These are phyloP conservation scores for Pachypanchax playfairii DNA, from an alignment of 2,113 vertebrate genomes.

Conservation along the genomic window DNA sequence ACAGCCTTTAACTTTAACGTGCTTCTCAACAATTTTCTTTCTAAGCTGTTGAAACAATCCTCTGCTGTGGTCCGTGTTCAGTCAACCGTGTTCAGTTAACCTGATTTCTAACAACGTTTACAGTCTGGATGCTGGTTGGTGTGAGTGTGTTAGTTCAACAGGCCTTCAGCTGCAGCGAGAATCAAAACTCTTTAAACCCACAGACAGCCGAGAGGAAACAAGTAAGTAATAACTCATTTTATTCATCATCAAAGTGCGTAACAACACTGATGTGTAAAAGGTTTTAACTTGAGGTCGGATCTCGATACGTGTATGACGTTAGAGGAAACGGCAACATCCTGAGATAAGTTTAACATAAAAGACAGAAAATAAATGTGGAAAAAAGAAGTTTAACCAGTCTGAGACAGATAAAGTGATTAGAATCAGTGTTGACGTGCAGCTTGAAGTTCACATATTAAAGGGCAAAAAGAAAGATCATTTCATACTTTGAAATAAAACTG, in stretches of 20 bases:
- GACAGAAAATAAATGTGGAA: neutral
- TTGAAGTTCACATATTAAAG: neutral
- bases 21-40: too few relatives aligned
- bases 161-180: neutral
- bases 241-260: neutral
- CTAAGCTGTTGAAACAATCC: too few relatives aligned
- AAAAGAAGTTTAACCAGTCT: neutral
- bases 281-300: neutral
- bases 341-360: neutral
- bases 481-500: neutral
- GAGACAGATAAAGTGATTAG: neutral
- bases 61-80: too few relatives aligned
- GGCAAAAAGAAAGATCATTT: neutral
- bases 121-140: neutral
- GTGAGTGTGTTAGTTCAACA: too few relatives aligned
- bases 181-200: neutral
- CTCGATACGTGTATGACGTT: neutral
- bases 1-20: too few relatives aligned
- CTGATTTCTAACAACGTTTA: too few relatives aligned
- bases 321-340: neutral
- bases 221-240: constrained; percentile 1
- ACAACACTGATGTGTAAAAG: neutral
- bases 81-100: too few relatives aligned
- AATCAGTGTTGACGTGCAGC: neutral
- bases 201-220: neutral